phyloP scores from a whole-genome alignment of 2,113 vertebrate species.

The Chloropsis cyanopogon region DNA sequence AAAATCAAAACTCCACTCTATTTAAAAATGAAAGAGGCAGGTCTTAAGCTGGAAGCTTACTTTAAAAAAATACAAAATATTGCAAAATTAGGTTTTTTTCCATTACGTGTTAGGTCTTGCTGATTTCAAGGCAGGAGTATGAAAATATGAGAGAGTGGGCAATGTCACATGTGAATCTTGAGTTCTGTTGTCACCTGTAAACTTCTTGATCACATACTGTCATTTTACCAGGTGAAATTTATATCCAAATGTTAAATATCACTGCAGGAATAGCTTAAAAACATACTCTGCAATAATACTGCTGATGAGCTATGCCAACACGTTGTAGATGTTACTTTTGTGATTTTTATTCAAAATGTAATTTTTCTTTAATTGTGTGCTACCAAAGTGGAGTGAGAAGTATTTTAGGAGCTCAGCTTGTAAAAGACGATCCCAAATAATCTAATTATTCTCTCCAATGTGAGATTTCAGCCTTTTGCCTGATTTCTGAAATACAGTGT shows the following conservation, averaged over 20 bases:
- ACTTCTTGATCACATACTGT: background rate
- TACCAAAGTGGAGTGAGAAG: background rate
- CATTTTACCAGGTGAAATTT: background rate
- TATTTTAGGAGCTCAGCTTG: background rate
- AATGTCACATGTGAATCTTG: background rate
- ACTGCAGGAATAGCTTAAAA: background rate
- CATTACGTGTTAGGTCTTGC: background rate
- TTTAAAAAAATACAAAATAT: background rate
- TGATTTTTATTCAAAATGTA: background rate
- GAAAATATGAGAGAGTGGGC: background rate
- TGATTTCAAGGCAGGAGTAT: background rate
- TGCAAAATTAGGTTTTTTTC: background rate
- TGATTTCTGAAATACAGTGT: background rate
- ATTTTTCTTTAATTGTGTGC: background rate
- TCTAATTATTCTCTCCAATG: background rate
- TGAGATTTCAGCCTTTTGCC: background rate
- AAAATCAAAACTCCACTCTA: background rate
- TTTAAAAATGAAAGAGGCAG: background rate
- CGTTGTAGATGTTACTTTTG: background rate
- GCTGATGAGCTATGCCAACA: background rate
- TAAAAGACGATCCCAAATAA: background rate
- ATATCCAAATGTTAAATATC: background rate
- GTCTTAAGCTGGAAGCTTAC: background rate
- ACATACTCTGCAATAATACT: background rate
- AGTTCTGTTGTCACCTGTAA: background rate